phyloP scores from a whole-genome alignment of 2,797 vertebrate genomes.

The Aplochiton taeniatus region DNA sequence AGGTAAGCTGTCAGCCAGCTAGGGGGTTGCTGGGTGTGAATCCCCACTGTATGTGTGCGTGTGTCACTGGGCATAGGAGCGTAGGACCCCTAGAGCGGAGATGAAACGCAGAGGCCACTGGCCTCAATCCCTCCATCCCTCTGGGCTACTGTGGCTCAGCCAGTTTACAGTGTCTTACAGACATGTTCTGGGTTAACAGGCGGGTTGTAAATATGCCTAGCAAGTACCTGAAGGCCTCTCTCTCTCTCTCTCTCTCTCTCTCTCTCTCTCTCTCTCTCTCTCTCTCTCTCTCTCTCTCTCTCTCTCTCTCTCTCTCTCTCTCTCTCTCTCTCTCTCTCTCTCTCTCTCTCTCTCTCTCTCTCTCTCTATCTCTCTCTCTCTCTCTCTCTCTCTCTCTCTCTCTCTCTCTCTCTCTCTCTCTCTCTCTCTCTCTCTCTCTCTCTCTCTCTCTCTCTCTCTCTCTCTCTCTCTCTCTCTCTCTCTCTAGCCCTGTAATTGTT shows the following conservation, averaged over 20 bases:
- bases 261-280: constrained; percentile 22
- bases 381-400: not conserved
- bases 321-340: not conserved
- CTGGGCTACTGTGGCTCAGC: no score
- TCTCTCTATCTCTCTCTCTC: not conserved
- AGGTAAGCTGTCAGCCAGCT: no score
- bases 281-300: constrained; percentile 35
- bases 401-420: not conserved
- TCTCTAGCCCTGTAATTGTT: not conserved
- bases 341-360: not conserved
- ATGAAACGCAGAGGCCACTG: no score
- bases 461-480: not conserved
- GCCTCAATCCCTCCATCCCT: no score
- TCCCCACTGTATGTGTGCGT: no score
- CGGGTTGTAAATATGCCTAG: no score
- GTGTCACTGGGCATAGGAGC: no score
- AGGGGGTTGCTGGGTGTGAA: no score
- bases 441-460: not conserved
- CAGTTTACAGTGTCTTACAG: no score
- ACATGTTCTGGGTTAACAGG: no score
- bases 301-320: constrained; percentile 30
- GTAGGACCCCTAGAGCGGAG: no score
- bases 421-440: not conserved
- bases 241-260: not conserved
- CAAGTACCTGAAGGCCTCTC: no score